phyloP scores from a whole-genome alignment of 2,888 invertebrate genomes.

The Cerastoderma edule region DNA sequence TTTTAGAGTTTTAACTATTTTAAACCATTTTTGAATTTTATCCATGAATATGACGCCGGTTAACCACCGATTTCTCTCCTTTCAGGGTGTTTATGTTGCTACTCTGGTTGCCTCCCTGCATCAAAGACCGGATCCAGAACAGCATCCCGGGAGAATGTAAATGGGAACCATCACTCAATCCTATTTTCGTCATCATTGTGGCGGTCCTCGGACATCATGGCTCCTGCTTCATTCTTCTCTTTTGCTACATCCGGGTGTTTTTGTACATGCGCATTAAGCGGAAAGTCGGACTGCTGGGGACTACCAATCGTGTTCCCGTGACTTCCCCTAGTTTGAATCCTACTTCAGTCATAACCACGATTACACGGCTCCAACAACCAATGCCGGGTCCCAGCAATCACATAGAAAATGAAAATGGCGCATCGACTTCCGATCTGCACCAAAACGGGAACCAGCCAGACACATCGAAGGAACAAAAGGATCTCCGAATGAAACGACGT shows the following conservation, averaged over 20 bases:
- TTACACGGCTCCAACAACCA: background rate
- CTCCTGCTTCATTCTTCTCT: constrained; percentile 72
- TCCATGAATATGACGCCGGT: background rate
- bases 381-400: background rate
- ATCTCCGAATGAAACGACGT: constrained; percentile 2
- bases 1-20: background rate
- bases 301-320: background rate
- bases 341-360: background rate
- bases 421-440: too few relatives aligned
- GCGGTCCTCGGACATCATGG: constrained; percentile 80
- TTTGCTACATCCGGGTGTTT: constrained; percentile 75
- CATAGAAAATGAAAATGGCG: too few relatives aligned
- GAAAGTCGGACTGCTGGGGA: constrained; percentile 31
- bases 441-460: too few relatives aligned
- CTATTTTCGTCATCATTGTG: constrained; percentile 76
- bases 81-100: constrained; percentile 76
- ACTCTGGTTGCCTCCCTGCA: constrained; percentile 78
- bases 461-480: too few relatives aligned
- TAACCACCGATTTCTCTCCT: constrained; percentile 13
- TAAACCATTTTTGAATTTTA: background rate
- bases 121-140: constrained; percentile 72
- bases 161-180: constrained; percentile 79
- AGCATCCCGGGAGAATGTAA: constrained; percentile 68
- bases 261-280: constrained; percentile 63
- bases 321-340: too few relatives aligned